Base-by-base conservation (phyloP, 2,797 vertebrate genomes). In the Zalophus californianus region DNA sequence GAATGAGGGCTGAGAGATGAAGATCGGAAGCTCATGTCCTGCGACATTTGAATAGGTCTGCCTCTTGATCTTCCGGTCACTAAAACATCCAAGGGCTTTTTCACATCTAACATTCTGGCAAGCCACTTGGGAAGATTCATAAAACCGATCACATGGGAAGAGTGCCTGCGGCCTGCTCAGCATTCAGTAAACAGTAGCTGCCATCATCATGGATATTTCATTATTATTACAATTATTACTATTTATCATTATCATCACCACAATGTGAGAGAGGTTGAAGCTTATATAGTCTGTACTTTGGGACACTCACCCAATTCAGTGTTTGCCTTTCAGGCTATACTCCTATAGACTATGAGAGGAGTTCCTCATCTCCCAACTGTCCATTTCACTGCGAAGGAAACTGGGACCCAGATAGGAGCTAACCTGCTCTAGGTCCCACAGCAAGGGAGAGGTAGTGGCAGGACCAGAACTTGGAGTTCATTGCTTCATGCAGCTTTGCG, bases 181-280 rank as follows among this genome's bases (percentile, higher is more conserved):
- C 16, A 75, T 73, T 86, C 32, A 52, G 7, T 50, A 56, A 94
- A 70, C 11, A 72, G 12, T 44, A 38, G 41, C 32, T 91, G 10
- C 12, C 83, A 14, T 38, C n/a, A 29, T 96, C 44, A 60, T n/a
- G 62, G 27, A 75, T 73, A 60, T 29, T 78, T 18, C 35, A 66
- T 73, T n/a, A 64, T 86, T 85, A 68, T 88, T 87, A 64, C 70
- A 32, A 23, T 80, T 85, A 44, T 80, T 78, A 70, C 75, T 87
- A 21, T 73, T 50, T 72, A 2, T 80, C 41, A 54, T 80, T 44
- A 85, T 41, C 29, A 32, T 64, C 78, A 70, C n/a, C 50, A 80
- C 15, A 75, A n/a, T 18, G 18, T 48, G 66, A 68, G 25, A 87
- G 21, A 58, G 4, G 9, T 48, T 48, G 56, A 35, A 35, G 32